Base-by-base conservation (phyloP, 2,888 invertebrate genomes). In the Tiliacea aurago region DNA sequence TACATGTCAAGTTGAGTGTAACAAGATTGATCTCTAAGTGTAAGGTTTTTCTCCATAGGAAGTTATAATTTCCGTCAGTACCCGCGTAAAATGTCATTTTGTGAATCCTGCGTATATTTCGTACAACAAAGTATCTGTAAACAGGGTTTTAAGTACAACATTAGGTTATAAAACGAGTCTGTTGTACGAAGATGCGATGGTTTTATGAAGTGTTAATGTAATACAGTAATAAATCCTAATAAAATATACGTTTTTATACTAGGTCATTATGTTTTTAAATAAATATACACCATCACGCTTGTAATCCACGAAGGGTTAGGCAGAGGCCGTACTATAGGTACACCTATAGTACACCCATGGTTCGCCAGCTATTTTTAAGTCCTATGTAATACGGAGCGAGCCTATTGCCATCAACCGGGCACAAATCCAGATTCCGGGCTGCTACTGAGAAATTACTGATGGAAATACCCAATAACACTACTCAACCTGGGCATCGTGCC, bases 11-110 rank as follows among this genome's bases (percentile, higher is more conserved):
- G 74, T 71, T 74, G 47, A 37, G 45, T 73, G 76, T 74, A 53
- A 83, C 66, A 75, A 66, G 75, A 83, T 78, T 70, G 76, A 80
- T 73, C 70, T 70, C 51, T 73, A 66, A 73, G 23, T 65, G 67
- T 65, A 76, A 62, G 81, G 69, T 56, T 79, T 58, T 80, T 62
- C 59, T 59, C 49, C 53, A 56, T 41, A 73, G 84, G 65, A 62
- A 76, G 61, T 58, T 67, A 63, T 84, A 68, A 84, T 82, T 81
- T 81, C 85, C 85, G 68, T 58, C 49, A 71, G 23, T 20, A 15
- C 11, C 37, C 58, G 37, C 41, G 56, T 58, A 43, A 81, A 80
- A 59, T 58, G 64, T 45, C 15, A 68, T 68, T 80, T 80, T 58
- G 28, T 41, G 56, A 58, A 80, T 72, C 43, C 61, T 23, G 37